Evolutionary conservation across 1,140 invertebrate genomes (phyloP).

Genomic region (Drosophila sturtevanti): DNA sequence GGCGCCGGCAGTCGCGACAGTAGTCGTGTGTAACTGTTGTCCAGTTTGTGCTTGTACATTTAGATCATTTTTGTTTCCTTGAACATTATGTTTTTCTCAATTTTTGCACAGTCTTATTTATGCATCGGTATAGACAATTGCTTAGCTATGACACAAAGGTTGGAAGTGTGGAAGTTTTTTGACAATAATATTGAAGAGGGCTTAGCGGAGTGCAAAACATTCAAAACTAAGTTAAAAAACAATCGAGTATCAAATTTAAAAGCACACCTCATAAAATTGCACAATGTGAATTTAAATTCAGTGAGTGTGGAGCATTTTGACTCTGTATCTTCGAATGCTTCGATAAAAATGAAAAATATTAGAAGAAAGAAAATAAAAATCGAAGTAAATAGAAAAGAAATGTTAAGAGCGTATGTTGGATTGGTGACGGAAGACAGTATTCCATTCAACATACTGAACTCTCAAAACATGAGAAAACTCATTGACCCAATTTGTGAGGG

Average conservation of each 20-base stretch:
- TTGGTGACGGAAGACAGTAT: background rate
- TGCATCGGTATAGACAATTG: background rate
- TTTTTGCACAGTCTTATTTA: too few relatives aligned
- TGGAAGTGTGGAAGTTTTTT: background rate
- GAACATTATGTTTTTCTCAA: too few relatives aligned
- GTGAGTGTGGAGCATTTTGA: background rate
- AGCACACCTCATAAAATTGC: background rate
- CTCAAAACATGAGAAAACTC: background rate
- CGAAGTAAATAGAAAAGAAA: background rate
- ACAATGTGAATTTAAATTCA: background rate
- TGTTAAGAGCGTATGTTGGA: background rate
- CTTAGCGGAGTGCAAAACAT: too few relatives aligned
- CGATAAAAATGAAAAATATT: background rate
- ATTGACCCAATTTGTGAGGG: background rate
- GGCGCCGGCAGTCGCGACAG: background rate
- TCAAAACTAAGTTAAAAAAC: too few relatives aligned
- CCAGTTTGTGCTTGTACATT: background rate
- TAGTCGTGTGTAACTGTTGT: background rate
- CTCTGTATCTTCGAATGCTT: background rate
- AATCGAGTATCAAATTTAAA: conserved; percentile 8
- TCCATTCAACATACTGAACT: background rate
- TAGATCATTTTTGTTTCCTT: background rate
- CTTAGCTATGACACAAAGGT: background rate
- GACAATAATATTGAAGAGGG: background rate
- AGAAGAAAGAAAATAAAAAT: conserved; percentile 7